These are phyloP conservation scores for Sussaba pulchella DNA, from an alignment of 2,888 invertebrate genomes.

Conservation along the genomic window DNA sequence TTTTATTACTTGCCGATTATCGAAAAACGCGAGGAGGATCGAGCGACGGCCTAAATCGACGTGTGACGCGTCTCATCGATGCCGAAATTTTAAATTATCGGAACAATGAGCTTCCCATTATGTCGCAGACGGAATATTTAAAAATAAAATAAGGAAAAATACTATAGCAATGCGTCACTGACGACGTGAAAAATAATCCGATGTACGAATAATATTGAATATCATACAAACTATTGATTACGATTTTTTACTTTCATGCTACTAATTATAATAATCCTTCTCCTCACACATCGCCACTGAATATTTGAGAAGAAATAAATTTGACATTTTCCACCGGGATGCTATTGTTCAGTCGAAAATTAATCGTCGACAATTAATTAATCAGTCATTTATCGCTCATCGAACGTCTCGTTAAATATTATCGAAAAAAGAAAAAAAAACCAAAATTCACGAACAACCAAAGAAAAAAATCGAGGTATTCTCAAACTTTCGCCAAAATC, in stretches of 20 bases:
- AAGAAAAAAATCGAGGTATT: neutral
- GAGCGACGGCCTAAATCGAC: neutral
- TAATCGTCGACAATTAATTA: too few species aligned
- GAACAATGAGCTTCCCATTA: slow-evolving; percentile 6
- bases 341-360: too few species aligned
- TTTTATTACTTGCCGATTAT: too few species aligned
- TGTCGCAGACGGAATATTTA: neutral
- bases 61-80: neutral
- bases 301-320: neutral
- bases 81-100: neutral
- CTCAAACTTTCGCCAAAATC: neutral
- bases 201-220: slow-evolving; percentile 17
- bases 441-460: neutral
- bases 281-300: too few species aligned
- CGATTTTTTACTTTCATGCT: neutral
- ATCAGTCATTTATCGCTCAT: too few species aligned
- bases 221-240: slow-evolving; percentile 32
- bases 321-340: neutral
- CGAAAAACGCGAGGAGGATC: neutral
- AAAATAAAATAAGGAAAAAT: too few species aligned
- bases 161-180: neutral
- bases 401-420: too few species aligned
- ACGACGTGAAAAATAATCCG: slow-evolving; percentile 9
- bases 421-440: too few species aligned
- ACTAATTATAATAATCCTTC: neutral